Conservation (phyloP, 2,888 invertebrate genomes). For the Pediacus dermestoides region DNA sequence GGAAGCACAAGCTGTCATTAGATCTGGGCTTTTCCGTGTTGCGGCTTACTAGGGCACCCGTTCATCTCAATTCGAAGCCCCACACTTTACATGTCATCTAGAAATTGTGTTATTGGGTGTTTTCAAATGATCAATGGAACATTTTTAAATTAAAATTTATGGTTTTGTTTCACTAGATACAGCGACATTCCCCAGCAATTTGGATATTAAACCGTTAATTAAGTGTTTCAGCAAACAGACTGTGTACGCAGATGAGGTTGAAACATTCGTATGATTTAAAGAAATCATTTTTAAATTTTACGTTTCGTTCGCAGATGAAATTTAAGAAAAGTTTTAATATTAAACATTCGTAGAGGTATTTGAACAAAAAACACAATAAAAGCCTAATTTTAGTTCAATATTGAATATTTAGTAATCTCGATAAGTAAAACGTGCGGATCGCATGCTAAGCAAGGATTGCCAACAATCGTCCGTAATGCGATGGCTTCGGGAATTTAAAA, state of each 20-base stretch:
- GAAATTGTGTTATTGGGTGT: conserved; percentile 23
- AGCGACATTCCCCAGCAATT: no score
- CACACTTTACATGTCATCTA: conserved; percentile 25
- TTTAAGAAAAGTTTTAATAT: no score
- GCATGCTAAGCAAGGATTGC: conserved; percentile 32
- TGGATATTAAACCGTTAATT: no score
- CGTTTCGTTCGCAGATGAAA: no score
- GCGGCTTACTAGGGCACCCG: conserved; percentile 26
- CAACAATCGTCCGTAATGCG: conserved; percentile 31
- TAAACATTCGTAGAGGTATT: no score
- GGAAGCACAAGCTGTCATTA: conserved; percentile 31
- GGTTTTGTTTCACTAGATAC: no score
- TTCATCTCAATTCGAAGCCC: conserved; percentile 27
- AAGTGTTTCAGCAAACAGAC: no score
- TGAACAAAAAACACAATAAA: conserved; percentile 38
- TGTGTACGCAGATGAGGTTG: no score
- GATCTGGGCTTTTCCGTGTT: conserved; percentile 21
- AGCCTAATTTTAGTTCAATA: conserved; percentile 37
- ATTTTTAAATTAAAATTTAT: conserved; percentile 5
- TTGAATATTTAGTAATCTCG: conserved; percentile 38
- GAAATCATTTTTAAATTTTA: no score
- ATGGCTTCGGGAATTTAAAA: conserved; percentile 17
- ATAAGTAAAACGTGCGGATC: conserved; percentile 33
- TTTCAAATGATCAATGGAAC: conserved; percentile 5
- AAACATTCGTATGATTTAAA: no score